phyloP scores from a whole-genome alignment of 2,113 vertebrate species.

The Lucifuga dentata region DNA sequence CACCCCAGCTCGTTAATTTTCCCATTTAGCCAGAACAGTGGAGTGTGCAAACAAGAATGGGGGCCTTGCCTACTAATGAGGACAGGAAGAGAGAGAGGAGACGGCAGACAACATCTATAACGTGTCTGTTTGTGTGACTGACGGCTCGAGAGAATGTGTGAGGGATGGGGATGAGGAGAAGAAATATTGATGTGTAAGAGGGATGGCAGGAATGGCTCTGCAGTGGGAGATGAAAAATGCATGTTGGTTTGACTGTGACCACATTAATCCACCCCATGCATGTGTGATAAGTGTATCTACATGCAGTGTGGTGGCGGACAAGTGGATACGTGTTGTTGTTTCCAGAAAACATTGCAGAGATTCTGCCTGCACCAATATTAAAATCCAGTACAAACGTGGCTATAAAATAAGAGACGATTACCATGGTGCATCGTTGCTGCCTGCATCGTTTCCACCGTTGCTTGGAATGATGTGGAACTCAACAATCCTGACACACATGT shows the following conservation, averaged over 20 bases:
- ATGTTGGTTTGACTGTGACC: constrained; percentile 3
- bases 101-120: constrained; percentile 24
- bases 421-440: too few species aligned
- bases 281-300: not conserved
- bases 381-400: too few species aligned
- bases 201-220: not conserved
- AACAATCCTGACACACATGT: too few species aligned
- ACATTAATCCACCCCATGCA: not conserved
- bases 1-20: constrained; percentile 77
- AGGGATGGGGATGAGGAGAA: not conserved
- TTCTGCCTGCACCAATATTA: too few species aligned
- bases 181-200: not conserved
- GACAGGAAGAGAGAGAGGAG: constrained; percentile 42
- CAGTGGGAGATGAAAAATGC: not conserved
- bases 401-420: too few species aligned
- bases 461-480: too few species aligned
- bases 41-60: constrained; percentile 74
- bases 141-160: not conserved
- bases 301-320: not conserved
- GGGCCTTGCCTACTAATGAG: constrained; percentile 72
- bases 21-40: constrained; percentile 78
- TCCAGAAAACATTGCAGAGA: too few species aligned
- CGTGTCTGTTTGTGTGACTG: constrained; percentile 27
- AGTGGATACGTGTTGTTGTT: not conserved
- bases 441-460: too few species aligned